These are phyloP conservation scores for Dysidea cf. avara DNA, from an alignment of 37 sponge, comb jelly and placozoan genomes.

Conservation along the genomic window DNA sequence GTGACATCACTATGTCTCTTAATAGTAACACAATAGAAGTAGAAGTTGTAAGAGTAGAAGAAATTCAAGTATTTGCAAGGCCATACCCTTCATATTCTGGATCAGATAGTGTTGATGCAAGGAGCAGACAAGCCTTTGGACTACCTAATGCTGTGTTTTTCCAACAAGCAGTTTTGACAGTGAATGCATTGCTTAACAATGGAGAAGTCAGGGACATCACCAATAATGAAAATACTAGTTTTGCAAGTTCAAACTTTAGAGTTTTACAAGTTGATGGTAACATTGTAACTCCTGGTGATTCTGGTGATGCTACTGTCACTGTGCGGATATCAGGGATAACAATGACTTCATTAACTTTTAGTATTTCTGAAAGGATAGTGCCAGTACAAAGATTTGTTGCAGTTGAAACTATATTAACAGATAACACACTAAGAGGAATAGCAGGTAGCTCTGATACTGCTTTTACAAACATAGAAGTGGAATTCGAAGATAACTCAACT, in stretches of 20 bases:
- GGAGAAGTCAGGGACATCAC: slow-evolving; percentile 26
- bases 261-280: background rate
- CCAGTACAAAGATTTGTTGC: no score
- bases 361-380: no score
- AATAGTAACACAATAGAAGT: background rate
- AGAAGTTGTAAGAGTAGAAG: slow-evolving; percentile 30
- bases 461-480: no score
- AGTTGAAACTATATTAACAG: no score
- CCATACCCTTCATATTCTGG: slow-evolving; percentile 39
- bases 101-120: background rate
- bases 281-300: background rate
- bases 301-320: background rate
- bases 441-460: no score
- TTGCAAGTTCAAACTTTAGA: background rate
- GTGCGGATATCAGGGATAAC: no score
- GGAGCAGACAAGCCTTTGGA: background rate
- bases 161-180: slow-evolving; percentile 34
- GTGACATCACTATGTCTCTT: slow-evolving; percentile 19
- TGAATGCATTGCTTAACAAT: slow-evolving; percentile 39
- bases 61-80: slow-evolving; percentile 3
- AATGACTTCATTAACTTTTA: no score
- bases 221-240: background rate
- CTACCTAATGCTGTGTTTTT: slow-evolving; percentile 12
- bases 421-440: no score
- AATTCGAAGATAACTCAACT: no score